Base-by-base conservation (phyloP, 2,888 invertebrate species). In the Uropetala carovei region DNA sequence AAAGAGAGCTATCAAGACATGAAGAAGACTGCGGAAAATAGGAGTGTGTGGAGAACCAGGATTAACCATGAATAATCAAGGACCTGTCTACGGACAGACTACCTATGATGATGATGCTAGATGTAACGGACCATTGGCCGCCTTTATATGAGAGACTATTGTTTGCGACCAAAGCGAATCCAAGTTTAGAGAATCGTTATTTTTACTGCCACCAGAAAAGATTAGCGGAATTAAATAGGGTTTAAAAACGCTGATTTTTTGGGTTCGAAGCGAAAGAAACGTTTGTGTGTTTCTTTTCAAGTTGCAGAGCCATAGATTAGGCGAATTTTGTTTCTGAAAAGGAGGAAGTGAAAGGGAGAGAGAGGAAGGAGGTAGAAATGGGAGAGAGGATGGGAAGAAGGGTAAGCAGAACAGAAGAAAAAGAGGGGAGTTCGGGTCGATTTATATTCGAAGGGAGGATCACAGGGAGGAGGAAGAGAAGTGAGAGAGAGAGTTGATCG, bases 401-500 rank as follows among this genome's bases (percentile, higher is more conserved):
- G 9, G 57, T 11, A 30, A n/a, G 64, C 64, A 56, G 64, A 43
- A 59, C 64, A 64, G 64, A 64, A 43, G 64, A n/a, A 43, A 68
- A 68, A 43, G 89, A 89, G 64, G 86, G 89, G 57, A 43, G n/a
- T 57, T 11, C 43, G 43, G 43, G 75, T 75, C 75, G 75, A 75
- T 75, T 75, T 75, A 75, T 75, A 75, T 75, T 75, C 75, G 75
- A 75, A 75, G 75, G 27, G 75, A 75, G 75, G 75, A 75, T 68
- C 68, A n/a, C 68, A 22, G 9, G 43, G 64, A 64, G n/a, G 85
- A 58, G 85, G 16, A 22, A 58, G 60, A 56, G 5, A n/a, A 18
- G 56, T 11, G 64, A 18, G 18, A n/a, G 56, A n/a, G 83, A 18
- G 64, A 64, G 89, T 89, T 68, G 89, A 89, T 89, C 89, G 89